Conservation (phyloP, 2,888 invertebrate species). For the Eupithecia tripunctaria region DNA sequence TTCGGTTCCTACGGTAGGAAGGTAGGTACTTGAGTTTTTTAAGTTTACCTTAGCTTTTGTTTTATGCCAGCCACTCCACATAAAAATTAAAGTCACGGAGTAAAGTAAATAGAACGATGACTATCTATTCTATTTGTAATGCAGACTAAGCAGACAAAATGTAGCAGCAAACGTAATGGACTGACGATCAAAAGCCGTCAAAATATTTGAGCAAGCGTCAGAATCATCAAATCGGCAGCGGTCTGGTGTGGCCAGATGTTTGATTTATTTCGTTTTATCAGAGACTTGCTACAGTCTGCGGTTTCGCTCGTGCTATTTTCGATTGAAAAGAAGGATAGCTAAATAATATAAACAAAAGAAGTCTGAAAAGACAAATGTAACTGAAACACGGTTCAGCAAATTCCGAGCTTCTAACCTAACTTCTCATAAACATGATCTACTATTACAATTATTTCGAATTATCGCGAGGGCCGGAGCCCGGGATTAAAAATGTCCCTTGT, state of each 20-base stretch:
- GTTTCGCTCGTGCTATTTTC: background rate
- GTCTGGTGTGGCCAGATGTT: conserved; percentile 9
- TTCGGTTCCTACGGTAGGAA: no score
- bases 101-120: conserved; percentile 58
- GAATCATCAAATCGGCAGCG: conserved; percentile 4
- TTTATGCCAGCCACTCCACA: conserved; percentile 47
- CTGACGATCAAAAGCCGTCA: conserved; percentile 42
- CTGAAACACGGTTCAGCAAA: background rate
- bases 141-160: conserved; percentile 35
- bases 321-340: background rate
- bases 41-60: no score
- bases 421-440: background rate
- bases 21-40: no score
- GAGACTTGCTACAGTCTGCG: background rate
- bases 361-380: background rate
- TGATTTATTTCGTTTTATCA: conserved; percentile 9
- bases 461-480: background rate
- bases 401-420: background rate
- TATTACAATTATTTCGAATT: background rate
- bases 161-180: conserved; percentile 37
- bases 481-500: conserved; percentile 20
- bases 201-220: conserved; percentile 34
- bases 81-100: conserved; percentile 56
- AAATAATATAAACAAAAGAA: background rate
- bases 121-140: conserved; percentile 48